Evolutionary conservation across 2,113 vertebrate species (phyloP).

Genomic region (Sarotherodon lohbergeri): DNA sequence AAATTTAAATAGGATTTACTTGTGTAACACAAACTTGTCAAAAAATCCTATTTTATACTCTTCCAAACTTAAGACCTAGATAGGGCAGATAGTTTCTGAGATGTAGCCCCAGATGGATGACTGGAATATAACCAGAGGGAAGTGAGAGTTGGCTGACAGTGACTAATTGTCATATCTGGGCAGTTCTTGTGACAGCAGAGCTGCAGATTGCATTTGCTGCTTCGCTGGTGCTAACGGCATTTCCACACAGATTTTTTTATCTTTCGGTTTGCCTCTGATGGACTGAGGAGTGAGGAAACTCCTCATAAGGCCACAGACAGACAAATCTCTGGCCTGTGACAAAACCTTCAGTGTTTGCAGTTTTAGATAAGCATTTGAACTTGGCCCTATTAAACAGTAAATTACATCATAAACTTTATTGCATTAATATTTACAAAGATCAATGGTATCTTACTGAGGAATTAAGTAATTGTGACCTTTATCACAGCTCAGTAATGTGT

Average conservation of each 20-base stretch:
- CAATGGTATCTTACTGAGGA: not conserved
- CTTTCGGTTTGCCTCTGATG: not conserved
- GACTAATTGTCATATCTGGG: not conserved
- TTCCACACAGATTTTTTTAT: not conserved
- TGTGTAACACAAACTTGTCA: not conserved
- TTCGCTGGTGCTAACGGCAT: not conserved
- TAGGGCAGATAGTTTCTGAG: not conserved
- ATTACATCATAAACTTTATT: not conserved
- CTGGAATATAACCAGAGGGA: not conserved
- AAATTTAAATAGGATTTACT: not conserved
- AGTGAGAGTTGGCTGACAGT: not conserved
- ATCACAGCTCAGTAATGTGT: not conserved
- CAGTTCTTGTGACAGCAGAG: not conserved
- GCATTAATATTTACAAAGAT: not conserved
- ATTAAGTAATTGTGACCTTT: not conserved
- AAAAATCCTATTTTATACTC: not conserved
- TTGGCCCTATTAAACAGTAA: not conserved
- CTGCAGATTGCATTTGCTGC: not conserved
- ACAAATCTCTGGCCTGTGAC: not conserved
- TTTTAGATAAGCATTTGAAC: not conserved
- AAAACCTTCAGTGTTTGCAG: not conserved
- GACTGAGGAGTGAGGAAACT: not conserved
- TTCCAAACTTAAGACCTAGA: not conserved
- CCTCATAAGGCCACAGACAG: not conserved
- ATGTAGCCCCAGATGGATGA: not conserved